Evolutionary conservation across 2,113 vertebrate genomes (phyloP), one percentile per base, ranked within the genome.

Genomic region (Labeo rohita): DNA sequence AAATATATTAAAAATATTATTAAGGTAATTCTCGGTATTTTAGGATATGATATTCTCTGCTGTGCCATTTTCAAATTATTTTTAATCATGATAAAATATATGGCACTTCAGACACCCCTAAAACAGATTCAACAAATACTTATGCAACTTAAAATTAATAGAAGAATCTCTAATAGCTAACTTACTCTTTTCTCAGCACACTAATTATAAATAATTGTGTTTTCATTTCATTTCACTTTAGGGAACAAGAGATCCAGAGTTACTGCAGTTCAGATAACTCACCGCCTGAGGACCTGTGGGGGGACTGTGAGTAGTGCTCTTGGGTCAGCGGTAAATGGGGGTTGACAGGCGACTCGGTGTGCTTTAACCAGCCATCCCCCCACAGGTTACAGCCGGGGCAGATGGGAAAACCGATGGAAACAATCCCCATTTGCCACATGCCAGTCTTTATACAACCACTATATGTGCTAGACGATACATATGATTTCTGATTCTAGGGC

Each of bases 331-430:
- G 65, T 84, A 86, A 84, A 82, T 82, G 70, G 45, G 61, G 70
- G 15, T 23, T 84, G 86, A 86, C 89, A 80, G 76, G 59, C 23
- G 16, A 36, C 66, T 86, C 80, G 70, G 66, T 80, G 61, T 83
- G 86, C 84, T 72, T 23, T 80, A 75, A 70, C 59, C 82, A 61
- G 59, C 80, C 15, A 63, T 36, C 39, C 47, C 36, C 74, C 36
- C 83, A 86, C 52, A 84, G 80, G 85, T 87, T 89, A 89, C 50
- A 83, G 86, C 61, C 75, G 78, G 86, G 83, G 80, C 84, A 80
- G 70, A 66, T 80, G 70, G 76, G 76, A 87, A 87, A 81, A 86
- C 50, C 13, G 36, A 80, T 84, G 63, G 70, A 89, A 88, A 45
- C 59, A 88, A 72, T 77, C 75, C 80, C 70, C 68, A 84, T 81